These are phyloP conservation scores for Tholera decimalis DNA, from an alignment of 2,888 invertebrate species.

Conservation along the genomic window DNA sequence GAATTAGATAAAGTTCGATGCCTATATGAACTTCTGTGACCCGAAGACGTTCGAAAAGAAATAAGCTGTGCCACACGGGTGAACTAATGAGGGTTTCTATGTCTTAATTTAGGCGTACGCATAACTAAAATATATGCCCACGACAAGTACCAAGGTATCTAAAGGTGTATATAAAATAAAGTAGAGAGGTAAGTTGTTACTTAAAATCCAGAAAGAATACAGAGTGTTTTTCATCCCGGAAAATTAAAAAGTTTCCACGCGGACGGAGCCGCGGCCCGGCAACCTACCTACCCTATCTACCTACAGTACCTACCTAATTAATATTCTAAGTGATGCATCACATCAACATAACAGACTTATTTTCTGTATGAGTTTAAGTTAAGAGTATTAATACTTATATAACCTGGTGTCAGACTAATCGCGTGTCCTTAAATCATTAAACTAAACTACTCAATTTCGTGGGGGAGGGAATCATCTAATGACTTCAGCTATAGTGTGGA, in stretches of 20 bases:
- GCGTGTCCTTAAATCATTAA: too few species aligned
- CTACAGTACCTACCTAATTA: too few species aligned
- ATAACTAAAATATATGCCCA: neutral
- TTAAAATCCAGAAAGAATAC: constrained; percentile 36
- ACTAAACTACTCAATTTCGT: too few species aligned
- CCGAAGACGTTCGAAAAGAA: neutral
- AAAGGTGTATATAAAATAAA: constrained; percentile 5
- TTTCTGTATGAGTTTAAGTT: too few species aligned
- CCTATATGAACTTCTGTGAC: too few species aligned
- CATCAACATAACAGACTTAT: constrained; percentile 14
- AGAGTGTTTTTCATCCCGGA: constrained; percentile 41
- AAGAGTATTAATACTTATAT: too few species aligned
- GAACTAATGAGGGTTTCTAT: neutral
- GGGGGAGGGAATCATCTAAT: too few species aligned
- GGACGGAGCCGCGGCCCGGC: constrained; percentile 13
- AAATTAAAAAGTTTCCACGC: constrained; percentile 51
- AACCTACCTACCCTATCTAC: constrained; percentile 31
- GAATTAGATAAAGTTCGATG: too few species aligned
- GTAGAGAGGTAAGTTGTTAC: constrained; percentile 33
- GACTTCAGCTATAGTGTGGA: too few species aligned
- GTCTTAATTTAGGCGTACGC: neutral
- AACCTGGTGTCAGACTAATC: too few species aligned
- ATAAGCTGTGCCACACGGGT: neutral
- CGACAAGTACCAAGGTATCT: too few species aligned
- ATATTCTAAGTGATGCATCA: constrained; percentile 20